These are phyloP conservation scores for Benitochromis conjunctus DNA, from an alignment of 2,113 vertebrate species.

Conservation along the genomic window DNA sequence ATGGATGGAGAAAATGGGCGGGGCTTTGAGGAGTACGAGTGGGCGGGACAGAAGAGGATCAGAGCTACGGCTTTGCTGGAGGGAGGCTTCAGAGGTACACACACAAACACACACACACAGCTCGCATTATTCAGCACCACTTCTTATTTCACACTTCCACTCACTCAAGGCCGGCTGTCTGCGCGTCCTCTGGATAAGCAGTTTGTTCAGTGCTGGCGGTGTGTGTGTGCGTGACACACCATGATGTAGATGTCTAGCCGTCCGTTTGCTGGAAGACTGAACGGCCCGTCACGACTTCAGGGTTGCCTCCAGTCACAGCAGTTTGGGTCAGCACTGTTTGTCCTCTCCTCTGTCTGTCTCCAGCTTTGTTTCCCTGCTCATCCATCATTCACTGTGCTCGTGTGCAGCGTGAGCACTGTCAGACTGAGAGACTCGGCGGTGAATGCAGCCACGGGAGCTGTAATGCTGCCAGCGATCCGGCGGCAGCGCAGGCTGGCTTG, in stretches of 20 bases:
- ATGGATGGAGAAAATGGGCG: constrained; percentile 92
- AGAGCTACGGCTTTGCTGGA: constrained; percentile 94
- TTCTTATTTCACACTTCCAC: not conserved
- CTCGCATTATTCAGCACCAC: not conserved
- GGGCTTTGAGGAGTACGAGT: constrained; percentile 98
- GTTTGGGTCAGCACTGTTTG: not conserved
- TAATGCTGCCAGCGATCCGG: constrained; percentile 34
- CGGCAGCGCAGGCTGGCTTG: constrained; percentile 1
- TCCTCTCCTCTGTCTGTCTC: not conserved
- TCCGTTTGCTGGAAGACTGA: not conserved
- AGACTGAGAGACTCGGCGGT: not conserved
- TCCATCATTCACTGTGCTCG: constrained; percentile 29
- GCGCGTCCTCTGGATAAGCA: not conserved
- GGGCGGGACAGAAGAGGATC: constrained; percentile 99
- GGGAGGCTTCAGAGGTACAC: constrained; percentile 93
- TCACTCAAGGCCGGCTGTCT: not conserved
- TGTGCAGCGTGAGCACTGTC: constrained; percentile 3
- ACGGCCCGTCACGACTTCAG: not conserved
- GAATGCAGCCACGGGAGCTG: constrained; percentile 17
- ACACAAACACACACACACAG: not conserved
- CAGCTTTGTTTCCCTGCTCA: not conserved
- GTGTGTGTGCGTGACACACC: not conserved
- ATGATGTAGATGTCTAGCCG: not conserved
- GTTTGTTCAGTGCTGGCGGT: not conserved
- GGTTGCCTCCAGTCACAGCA: not conserved